A percentile compares a stretch with the other conserved stretches of the same genome.
phyloP scores from a whole-genome alignment of 2,113 vertebrate species.

The Etia nguti region DNA sequence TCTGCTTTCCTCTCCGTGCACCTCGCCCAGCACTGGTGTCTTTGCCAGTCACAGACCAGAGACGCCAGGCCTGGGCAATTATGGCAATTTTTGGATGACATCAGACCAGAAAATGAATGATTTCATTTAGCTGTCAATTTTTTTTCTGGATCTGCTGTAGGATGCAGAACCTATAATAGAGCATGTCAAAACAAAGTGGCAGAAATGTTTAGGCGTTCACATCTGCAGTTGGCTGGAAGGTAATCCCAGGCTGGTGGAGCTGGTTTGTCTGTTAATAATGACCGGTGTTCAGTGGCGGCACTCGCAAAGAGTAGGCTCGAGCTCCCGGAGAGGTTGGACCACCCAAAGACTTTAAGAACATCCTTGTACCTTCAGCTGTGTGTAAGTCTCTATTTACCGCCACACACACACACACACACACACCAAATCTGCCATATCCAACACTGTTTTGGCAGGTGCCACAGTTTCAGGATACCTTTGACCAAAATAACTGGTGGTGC shows the following conservation, averaged over 20 bases:
- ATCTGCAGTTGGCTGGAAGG: conserved; percentile 54
- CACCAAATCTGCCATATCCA: conserved; percentile 33
- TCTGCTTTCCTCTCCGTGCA: conserved; percentile 10
- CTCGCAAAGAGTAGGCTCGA: conserved; percentile 16
- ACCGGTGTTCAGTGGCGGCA: conserved; percentile 40
- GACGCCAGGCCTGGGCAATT: conserved; percentile 65
- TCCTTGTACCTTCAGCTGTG: conserved; percentile 55
- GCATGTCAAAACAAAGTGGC: conserved; percentile 55
- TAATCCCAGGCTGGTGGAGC: conserved; percentile 47
- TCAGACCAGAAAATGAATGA: conserved; percentile 76
- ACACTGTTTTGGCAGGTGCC: conserved; percentile 43
- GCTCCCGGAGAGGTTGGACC: conserved; percentile 49
- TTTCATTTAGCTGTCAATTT: conserved; percentile 63
- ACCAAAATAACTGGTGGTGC: conserved; percentile 54
- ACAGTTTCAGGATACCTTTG: conserved; percentile 42
- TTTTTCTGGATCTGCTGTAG: conserved; percentile 46
- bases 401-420: conserved; percentile 13
- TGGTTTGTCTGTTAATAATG: conserved; percentile 61
- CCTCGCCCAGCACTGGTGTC: conserved; percentile 51
- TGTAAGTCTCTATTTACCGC: conserved; percentile 45
- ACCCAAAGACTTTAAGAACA: conserved; percentile 65
- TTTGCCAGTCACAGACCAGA: conserved; percentile 67
- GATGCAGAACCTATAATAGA: conserved; percentile 66
- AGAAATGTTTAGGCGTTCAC: conserved; percentile 54
- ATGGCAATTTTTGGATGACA: conserved; percentile 71